Base-by-base conservation (phyloP, 1,140 invertebrate species). In the Rhyzopertha dominica region DNA sequence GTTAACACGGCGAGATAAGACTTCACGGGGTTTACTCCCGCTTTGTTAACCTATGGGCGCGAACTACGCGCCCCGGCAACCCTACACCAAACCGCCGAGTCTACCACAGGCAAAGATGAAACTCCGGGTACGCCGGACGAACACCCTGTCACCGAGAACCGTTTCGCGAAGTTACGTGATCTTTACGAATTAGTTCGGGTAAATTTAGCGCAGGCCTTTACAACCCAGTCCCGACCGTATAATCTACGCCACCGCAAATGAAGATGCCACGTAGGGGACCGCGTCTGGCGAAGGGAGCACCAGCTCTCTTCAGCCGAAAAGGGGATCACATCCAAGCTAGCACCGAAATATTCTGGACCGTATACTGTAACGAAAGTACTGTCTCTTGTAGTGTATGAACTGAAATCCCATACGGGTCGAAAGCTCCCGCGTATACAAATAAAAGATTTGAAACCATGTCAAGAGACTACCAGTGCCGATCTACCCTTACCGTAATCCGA, bases 301-400 rank as follows among this genome's bases (percentile, higher is more conserved):
- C 26, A 9, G 30, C 16, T 45, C 10, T 39, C 34, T 2, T 45
- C 34, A 10, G 43, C 32, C 19, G 26, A 19, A 5, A 38, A 29
- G 12, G 12, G 34, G 10, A 38, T 45, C 20, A 28, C 43, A 9
- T 10, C 43, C 9, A 45, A 45, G 18, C 34, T 39, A 4, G 35
- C 34, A 18, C 43, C 24, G 12, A 45, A 45, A 38, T 38, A 38
- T 20, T 45, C 24, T 12, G 42, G 42, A 9, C 31, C 31, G 3
- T 44, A 44, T 16, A 44, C 20, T 4, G 17, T 44, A 5, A 36
- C 34, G 2, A 45, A 45, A 45, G 43, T 45, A 10, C 5, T 38
- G 12, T 45, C 34, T 2, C 43, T 31, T 7, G 24, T 26, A 26
- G 24, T 26, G n/a, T 26, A 26, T 26, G 7, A 26, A n/a, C 24